Evolutionary conservation across 2,113 vertebrate genomes (phyloP), one percentile per base, ranked within the genome.

Genomic region (Riparia riparia): DNA sequence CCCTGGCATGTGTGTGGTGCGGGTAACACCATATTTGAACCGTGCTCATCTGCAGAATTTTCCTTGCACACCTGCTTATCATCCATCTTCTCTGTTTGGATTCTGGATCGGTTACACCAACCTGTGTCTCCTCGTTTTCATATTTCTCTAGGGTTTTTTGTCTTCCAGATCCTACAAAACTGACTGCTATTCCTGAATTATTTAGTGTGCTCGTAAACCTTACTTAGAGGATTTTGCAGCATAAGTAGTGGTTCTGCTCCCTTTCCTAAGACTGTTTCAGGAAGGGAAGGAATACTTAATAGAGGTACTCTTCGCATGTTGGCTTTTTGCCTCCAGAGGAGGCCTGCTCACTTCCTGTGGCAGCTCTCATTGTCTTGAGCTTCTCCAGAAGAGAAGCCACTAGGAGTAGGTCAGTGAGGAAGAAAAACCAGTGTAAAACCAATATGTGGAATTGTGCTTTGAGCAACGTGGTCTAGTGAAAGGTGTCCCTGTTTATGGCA

Each of bases 21-120:
- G 0, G 47, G 1, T 47, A 45, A 39, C 17, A 22, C 37, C 3
- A 0, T 69, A 20, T 53, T 56, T 15, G 13, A n/a, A 74, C 22
- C 2, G 3, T 44, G 17, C 5, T 42, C 26, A 8, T 19, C 20
- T n/a, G 1, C 2, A 9, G 16, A 53, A 24, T 50, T 82, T 69
- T 12, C 19, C 25, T 37, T 54, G 14, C 8, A 10, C 1, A 2
- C 12, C 39, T 56, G 25, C 18, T 17, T 45, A 14, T 49, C 34
- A 20, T 32, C 14, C 5, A 4, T 51, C 37, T 82, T 81, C 79
- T 69, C 10, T 80, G 12, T 71, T 73, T 12, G 41, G 12, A 26
- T 80, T 72, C 58, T 51, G 10, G 12, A 20, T 49, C 21, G 7
- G 25, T 66, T 89, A 13, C 7, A 13, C 10, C 20, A 5, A 2